Base-by-base conservation (phyloP, 2,888 invertebrate genomes). In the Heliconius ismenius region DNA sequence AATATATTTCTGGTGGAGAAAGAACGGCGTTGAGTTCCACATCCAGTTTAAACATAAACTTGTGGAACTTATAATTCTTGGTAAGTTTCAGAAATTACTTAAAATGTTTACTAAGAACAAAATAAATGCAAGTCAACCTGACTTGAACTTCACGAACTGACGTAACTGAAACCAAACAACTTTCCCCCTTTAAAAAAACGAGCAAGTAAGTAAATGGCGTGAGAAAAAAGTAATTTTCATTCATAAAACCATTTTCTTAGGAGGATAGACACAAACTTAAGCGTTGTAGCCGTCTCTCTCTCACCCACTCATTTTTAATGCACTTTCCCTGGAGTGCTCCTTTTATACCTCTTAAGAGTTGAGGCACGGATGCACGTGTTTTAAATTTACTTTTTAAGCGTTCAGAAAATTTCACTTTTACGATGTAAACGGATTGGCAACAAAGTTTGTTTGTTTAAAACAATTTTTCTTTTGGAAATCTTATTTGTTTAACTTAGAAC, bases 141-240 rank as follows among this genome's bases (percentile, higher is more conserved):
- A 32, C 70, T 63, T 21, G 73, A 76, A 73, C 64, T 65, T 72
- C 65, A 49, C n/a, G 64, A 72, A 13, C 54, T 70, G 58, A 76
- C 54, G 76, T 75, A 75, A 76, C 68, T 43, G 73, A 79, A 65
- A 70, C 69, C 78, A 78, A 85, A 87, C 86, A 87, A 91, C 90
- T 90, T 92, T 92, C 91, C 85, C 87, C 91, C 85, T 87, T 85
- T 81, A 80, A 83, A 82, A 83, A 82, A 85, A 83, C 86, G 85
- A 87, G 89, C 88, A 91, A 91, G 89, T 86, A 86, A 83, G 90
- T 88, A 91, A 91, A 91, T 90, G 90, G 89, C 84, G 90, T 88
- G 90, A 90, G 90, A 91, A 92, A 92, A 91, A 92, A 91, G 92
- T 90, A 90, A 92, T 92, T 91, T 91, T 91, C 92, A 92, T 93